Evolutionary conservation across 2,888 invertebrate genomes (phyloP).

Genomic region (Hipparchia sbordonii): DNA sequence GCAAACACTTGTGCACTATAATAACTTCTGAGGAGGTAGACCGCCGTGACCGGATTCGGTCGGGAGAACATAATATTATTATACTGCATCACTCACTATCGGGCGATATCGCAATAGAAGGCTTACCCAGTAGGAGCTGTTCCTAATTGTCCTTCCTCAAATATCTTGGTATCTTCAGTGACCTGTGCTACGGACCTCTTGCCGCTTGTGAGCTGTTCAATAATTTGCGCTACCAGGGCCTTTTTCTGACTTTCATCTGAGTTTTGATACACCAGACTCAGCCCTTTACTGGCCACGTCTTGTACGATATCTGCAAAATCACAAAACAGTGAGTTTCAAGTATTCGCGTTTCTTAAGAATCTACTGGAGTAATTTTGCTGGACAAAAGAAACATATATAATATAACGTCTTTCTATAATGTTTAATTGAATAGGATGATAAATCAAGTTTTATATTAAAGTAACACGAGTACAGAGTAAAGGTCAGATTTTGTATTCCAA

Average conservation of each 20-base stretch:
- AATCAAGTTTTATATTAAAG: too few species aligned
- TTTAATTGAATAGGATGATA: too few species aligned
- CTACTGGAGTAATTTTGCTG: background rate
- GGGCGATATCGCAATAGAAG: too few species aligned
- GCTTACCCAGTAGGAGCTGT: slow-evolving; percentile 92
- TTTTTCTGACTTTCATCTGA: slow-evolving; percentile 88
- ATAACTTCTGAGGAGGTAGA: too few species aligned
- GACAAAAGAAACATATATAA: too few species aligned
- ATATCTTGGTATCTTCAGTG: slow-evolving; percentile 91
- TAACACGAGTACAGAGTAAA: too few species aligned
- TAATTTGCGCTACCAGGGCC: slow-evolving; percentile 88
- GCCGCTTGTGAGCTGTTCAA: slow-evolving; percentile 92
- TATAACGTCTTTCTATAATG: too few species aligned
- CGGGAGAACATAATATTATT: too few species aligned
- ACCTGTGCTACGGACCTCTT: slow-evolving; percentile 89
- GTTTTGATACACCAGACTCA: slow-evolving; percentile 93
- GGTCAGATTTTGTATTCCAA: too few species aligned
- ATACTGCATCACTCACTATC: too few species aligned
- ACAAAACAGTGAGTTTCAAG: background rate
- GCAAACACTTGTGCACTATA: too few species aligned
- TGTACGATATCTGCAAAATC: slow-evolving; percentile 91
- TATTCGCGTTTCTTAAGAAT: background rate
- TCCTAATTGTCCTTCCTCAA: slow-evolving; percentile 94
- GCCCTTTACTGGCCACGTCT: slow-evolving; percentile 95
- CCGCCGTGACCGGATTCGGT: too few species aligned